These are phyloP conservation scores for Sebastes fasciatus DNA, from an alignment of 2,113 vertebrate species.

Conservation along the genomic window DNA sequence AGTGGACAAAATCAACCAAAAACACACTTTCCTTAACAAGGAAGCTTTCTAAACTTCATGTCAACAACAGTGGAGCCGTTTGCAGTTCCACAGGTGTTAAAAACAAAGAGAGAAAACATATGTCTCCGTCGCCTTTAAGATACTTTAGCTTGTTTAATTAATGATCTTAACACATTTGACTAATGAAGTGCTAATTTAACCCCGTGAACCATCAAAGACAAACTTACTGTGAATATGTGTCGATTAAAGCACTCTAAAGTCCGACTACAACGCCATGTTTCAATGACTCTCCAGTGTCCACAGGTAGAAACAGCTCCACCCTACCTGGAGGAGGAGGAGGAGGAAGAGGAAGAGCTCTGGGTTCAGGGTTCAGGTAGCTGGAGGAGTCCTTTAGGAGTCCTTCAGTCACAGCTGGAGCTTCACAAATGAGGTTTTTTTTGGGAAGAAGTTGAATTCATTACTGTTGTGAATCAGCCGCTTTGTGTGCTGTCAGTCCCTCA, in stretches of 20 bases:
- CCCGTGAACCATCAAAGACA: not conserved
- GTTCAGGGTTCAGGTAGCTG: not conserved
- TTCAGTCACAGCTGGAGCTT: not conserved
- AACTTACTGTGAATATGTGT: constrained; percentile 48
- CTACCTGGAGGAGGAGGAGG: constrained; percentile 7
- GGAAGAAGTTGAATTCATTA: constrained; percentile 25
- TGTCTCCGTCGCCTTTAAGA: too few species aligned
- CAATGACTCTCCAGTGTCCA: not conserved
- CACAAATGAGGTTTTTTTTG: not conserved
- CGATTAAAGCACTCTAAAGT: not conserved
- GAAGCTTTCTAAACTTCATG: not conserved
- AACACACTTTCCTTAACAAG: not conserved
- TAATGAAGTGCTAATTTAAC: not conserved
- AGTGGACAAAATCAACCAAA: not conserved
- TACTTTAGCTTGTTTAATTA: not conserved
- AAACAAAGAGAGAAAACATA: not conserved
- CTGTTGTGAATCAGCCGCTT: constrained; percentile 45
- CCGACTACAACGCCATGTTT: constrained; percentile 29
- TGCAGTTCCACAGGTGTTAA: not conserved
- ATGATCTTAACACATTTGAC: not conserved
- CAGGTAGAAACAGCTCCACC: constrained; percentile 58
- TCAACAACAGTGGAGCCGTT: not conserved
- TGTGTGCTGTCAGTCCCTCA: constrained; percentile 20
- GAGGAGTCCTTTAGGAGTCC: too few species aligned
- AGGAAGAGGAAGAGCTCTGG: not conserved